Base-by-base conservation (phyloP, 1,140 invertebrate genomes). In the Pseudobourletiella spinata region DNA sequence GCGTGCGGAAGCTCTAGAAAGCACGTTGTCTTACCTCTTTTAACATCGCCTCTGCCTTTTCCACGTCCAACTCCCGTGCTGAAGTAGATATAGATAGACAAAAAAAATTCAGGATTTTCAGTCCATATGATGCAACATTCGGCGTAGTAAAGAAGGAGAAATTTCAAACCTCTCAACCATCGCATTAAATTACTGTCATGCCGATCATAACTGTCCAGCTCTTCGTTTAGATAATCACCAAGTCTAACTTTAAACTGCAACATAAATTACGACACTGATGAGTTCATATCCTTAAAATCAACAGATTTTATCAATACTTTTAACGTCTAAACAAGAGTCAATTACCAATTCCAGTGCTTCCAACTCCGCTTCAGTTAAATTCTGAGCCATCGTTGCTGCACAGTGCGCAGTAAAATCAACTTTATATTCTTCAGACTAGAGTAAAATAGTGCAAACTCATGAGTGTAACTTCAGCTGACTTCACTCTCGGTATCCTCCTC, bases 111-210 rank as follows among this genome's bases (percentile, higher is more conserved):
- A 42, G 2, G 24, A 18, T 35, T 32, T 20, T 6, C n/a, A n/a
- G 28, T 35, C 8, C 2, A 14, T 39, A 39, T 39, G 35, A 42
- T 44, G 6, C 22, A 48, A 18, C 15, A 8, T 6, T 15, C 46
- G 22, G 6, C 43, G 26, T 32, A n/a, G 25, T 4, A 15, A 11
- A 14, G 26, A 24, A 52, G 24, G 11, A 29, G 8, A 24, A 8
- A 15, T 24, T 11, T 26, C 8, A 26, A 26, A 91, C 88, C 89
- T 81, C 83, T 76, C 0, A 92, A 77, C 88, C 88, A 91, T 66
- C 88, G 78, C 1, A 89, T 71, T 18, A 91, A 77, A 74, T 83
- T 91, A 65, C 84, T 80, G 71, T 91, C 88, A 28, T 42, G 18
- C 43, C 30, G 2, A 26, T 20, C 15, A 28, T 20, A 42, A 57